Evolutionary conservation across 2,113 vertebrate genomes (phyloP).

Genomic region (Pomatostomus ruficeps): DNA sequence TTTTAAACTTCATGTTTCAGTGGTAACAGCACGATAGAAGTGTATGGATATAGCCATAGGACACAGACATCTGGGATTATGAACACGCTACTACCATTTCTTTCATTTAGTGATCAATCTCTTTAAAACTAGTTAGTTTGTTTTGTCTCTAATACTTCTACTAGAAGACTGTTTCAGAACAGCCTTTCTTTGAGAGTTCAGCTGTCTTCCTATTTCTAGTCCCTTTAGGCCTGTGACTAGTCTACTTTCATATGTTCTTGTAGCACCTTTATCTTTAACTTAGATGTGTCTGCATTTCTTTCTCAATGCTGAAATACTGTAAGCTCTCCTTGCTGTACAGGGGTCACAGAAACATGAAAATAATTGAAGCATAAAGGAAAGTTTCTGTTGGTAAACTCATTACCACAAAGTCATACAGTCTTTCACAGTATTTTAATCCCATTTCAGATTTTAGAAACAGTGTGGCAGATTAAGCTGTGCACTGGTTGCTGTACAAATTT

Average conservation of each 20-base stretch:
- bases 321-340: background rate
- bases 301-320: background rate
- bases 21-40: background rate
- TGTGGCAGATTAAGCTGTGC: background rate
- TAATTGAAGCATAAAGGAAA: background rate
- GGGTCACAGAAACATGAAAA: background rate
- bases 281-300: background rate
- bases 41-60: accelerated
- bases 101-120: background rate
- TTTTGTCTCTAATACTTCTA: background rate
- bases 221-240: background rate
- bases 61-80: background rate
- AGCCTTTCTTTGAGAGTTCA: background rate
- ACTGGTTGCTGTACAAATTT: background rate
- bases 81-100: background rate
- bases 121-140: background rate
- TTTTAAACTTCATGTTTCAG: too few species aligned
- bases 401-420: background rate
- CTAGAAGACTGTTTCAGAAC: background rate
- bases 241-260: background rate
- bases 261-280: background rate
- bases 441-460: background rate
- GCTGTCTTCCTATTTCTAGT: background rate
- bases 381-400: background rate
- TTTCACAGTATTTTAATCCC: background rate